Percentiles rank a stretch among this genome's conserved stretches.
phyloP scores from a whole-genome alignment of 2,888 invertebrate genomes.

The Ectemnius continuus region DNA sequence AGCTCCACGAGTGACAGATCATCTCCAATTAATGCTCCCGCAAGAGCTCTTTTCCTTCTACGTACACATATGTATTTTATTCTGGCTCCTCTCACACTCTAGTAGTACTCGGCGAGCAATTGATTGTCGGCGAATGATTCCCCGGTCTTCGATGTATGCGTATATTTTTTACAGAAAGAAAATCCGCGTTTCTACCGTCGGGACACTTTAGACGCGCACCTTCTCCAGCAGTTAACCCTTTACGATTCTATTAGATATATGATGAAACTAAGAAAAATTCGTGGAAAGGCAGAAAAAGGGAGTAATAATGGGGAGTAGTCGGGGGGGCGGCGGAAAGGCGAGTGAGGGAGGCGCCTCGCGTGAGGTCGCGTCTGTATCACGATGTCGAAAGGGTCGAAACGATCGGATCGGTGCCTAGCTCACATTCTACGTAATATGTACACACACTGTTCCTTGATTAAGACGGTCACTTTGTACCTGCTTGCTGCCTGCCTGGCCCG shows the following conservation, averaged over 20 bases:
- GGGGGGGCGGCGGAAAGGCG: slow-evolving; percentile 25
- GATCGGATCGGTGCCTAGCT: slow-evolving; percentile 62
- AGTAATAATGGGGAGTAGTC: not conserved
- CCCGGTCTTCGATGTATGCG: slow-evolving; percentile 2
- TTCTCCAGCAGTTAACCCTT: not conserved
- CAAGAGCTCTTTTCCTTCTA: not conserved
- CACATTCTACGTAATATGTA: slow-evolving; percentile 33
- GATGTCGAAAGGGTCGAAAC: slow-evolving; percentile 66
- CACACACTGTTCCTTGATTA: slow-evolving; percentile 63
- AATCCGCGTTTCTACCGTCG: not conserved
- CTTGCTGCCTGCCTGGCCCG: slow-evolving; percentile 66
- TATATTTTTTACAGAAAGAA: slow-evolving; percentile 35
- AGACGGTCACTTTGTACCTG: slow-evolving; percentile 65
- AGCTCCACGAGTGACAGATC: slow-evolving; percentile 1
- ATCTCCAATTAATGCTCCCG: not conserved
- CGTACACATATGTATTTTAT: too few relatives aligned
- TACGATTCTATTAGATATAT: too few relatives aligned
- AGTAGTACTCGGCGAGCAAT: too few relatives aligned
- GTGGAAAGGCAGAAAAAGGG: not conserved
- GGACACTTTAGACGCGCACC: not conserved
- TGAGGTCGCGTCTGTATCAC: slow-evolving; percentile 48
- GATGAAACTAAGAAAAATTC: too few relatives aligned
- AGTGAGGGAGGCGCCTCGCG: slow-evolving; percentile 39
- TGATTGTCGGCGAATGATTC: too few relatives aligned
- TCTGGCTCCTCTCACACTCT: too few relatives aligned